Evolutionary conservation across 2,113 vertebrate genomes (phyloP), one percentile per base, ranked within the genome.

Genomic region (Ailuropoda melanoleuca): DNA sequence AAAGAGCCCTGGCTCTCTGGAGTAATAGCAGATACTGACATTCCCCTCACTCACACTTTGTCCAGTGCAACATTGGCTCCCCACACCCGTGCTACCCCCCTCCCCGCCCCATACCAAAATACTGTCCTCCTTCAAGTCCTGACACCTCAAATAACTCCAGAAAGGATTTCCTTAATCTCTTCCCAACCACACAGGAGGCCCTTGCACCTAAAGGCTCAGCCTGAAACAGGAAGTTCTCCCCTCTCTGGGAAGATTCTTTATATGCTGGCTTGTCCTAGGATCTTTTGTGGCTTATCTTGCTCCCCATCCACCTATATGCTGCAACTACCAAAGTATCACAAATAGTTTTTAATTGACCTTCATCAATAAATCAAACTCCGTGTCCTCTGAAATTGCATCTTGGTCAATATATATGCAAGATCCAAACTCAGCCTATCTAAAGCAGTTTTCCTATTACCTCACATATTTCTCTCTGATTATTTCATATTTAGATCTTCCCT

Each of bases 261-360:
- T 17, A 81, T 2, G 68, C 15, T 87, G 74, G 37, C 12, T 84
- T 93, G 14, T 97, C 87, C 55, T 55, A 43, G 34, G 50, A 50
- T 60, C 77, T 92, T 85, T 24, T 37, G 13, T 8, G 26, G 50
- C 13, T 77, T 85, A 29, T 75, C 56, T 80, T 75, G 21, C 15
- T 80, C 66, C 10, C 80, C 21, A 29, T 37, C 29, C 2, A 77
- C 26, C 78, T 88, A 10, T 46, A 94, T 60, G 19, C 24, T 85
- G 34, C 12, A 95, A 56, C 66, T 87, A 93, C 92, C 55, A 74
- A 96, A 88, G 3, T 70, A 43, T 50, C 18, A 48, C 56, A 84
- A 66, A 93, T 82, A 34, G 77, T 81, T 91, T 94, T 82, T 81
- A 88, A 62, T 18, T 86, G 60, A 77, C 93, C 26, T 29, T 93